Conservation (phyloP, 2,113 vertebrate genomes). For the Pachyramphus minor region DNA sequence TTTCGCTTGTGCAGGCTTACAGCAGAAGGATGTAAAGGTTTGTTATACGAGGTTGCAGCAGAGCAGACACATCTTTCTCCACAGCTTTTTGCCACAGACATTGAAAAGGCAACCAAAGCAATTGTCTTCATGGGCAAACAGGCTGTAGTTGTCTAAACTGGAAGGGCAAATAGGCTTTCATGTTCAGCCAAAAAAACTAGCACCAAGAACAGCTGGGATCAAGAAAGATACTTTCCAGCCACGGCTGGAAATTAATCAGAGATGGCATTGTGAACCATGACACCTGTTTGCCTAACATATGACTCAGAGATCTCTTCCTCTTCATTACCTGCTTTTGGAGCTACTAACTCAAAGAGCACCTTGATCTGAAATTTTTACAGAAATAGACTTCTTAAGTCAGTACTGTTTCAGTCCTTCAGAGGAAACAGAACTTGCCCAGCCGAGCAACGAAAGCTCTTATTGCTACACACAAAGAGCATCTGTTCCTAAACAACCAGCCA, state of each 20-base stretch:
- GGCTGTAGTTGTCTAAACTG: neutral
- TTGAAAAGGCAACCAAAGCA: neutral
- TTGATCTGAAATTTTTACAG: neutral
- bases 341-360: neutral
- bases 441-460: neutral
- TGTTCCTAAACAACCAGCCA: neutral
- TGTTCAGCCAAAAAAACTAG: neutral
- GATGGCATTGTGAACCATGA: neutral
- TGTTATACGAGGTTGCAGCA: neutral
- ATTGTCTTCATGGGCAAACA: neutral
- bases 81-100: neutral
- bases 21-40: neutral
- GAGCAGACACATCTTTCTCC: neutral
- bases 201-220: neutral
- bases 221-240: neutral
- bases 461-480: neutral
- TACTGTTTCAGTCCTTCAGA: neutral
- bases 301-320: neutral
- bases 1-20: neutral
- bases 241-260: neutral
- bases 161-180: neutral
- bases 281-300: fast-evolving
- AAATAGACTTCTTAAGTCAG: neutral
- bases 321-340: neutral
- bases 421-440: neutral